phyloP scores from a whole-genome alignment of 2,797 vertebrate species.

The Sebastes kiyomatsui region DNA sequence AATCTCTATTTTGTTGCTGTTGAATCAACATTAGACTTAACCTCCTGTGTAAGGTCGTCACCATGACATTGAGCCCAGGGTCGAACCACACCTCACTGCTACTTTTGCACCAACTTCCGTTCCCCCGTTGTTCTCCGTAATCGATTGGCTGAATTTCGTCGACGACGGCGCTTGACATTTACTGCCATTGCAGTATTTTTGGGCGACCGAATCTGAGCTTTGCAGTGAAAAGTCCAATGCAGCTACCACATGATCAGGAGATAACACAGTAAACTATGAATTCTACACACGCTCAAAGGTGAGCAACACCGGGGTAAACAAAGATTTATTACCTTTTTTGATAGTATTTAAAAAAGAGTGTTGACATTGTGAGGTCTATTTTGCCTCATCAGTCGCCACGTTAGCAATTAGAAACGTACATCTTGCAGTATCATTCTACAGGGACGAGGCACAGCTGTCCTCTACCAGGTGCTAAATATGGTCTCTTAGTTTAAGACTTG shows the following conservation, averaged over 20 bases:
- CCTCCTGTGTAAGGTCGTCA: slow-evolving; percentile 13
- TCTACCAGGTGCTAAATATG: slow-evolving; percentile 74
- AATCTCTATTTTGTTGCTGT: slow-evolving; percentile 47
- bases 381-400: slow-evolving; percentile 11
- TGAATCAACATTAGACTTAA: not conserved
- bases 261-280: slow-evolving; percentile 26
- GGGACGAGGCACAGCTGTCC: slow-evolving; percentile 52
- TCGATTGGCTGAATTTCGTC: slow-evolving; percentile 51
- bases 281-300: slow-evolving; percentile 20
- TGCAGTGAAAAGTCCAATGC: slow-evolving; percentile 43
- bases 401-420: slow-evolving; percentile 23
- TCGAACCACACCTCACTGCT: slow-evolving; percentile 62
- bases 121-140: slow-evolving; percentile 30
- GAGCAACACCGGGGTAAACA: slow-evolving; percentile 42
- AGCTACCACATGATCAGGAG: slow-evolving; percentile 53
- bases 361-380: slow-evolving; percentile 34
- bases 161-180: slow-evolving; percentile 60
- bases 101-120: slow-evolving; percentile 67
- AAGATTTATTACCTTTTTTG: slow-evolving; percentile 25
- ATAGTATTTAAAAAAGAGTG: slow-evolving; percentile 43
- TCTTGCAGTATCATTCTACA: slow-evolving; percentile 62
- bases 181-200: slow-evolving; percentile 58
- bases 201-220: slow-evolving; percentile 41
- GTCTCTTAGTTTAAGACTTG: slow-evolving; percentile 57
- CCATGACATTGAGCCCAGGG: slow-evolving; percentile 53